A percentile compares a stretch with the other conserved stretches of the same genome.
These are phyloP conservation scores for Ptyas mucosa DNA, from an alignment of 2,113 vertebrate genomes.

Conservation along the genomic window DNA sequence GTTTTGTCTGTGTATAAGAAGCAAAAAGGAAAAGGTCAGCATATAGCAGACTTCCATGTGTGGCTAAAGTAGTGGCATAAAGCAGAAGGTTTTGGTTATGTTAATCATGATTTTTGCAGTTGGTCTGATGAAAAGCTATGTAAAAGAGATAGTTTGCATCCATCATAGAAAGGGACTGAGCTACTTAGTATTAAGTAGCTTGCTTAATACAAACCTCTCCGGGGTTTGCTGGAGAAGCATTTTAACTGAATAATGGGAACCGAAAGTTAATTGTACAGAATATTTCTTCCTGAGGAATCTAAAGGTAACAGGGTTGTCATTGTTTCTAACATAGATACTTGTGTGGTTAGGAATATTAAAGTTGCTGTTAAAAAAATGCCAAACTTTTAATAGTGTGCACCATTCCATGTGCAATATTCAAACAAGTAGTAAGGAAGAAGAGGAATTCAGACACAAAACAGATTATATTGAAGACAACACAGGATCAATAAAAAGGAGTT, in stretches of 20 bases:
- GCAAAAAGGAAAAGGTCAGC: not conserved
- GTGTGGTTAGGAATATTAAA: not conserved
- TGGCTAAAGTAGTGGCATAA: not conserved
- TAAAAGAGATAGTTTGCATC: not conserved
- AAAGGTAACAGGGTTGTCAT: not conserved
- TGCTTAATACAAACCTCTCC: not conserved
- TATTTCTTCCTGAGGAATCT: not conserved
- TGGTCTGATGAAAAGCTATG: not conserved
- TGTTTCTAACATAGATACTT: not conserved
- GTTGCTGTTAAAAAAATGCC: not conserved
- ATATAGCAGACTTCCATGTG: not conserved
- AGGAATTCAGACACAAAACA: not conserved
- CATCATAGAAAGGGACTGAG: not conserved
- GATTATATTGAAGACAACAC: not conserved
- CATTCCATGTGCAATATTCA: not conserved
- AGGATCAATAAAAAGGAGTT: not conserved
- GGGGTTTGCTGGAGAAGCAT: not conserved
- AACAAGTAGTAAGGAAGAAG: not conserved
- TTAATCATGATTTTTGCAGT: not conserved
- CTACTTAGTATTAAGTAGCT: not conserved
- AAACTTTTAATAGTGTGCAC: not conserved
- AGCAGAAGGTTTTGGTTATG: not conserved
- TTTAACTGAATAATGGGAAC: not conserved
- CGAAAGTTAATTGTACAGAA: not conserved
- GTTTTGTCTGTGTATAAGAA: not conserved